Evolutionary conservation across 2,797 vertebrate genomes (phyloP), one percentile per base, ranked within the genome.

Genomic region (Sebastes oblongus): DNA sequence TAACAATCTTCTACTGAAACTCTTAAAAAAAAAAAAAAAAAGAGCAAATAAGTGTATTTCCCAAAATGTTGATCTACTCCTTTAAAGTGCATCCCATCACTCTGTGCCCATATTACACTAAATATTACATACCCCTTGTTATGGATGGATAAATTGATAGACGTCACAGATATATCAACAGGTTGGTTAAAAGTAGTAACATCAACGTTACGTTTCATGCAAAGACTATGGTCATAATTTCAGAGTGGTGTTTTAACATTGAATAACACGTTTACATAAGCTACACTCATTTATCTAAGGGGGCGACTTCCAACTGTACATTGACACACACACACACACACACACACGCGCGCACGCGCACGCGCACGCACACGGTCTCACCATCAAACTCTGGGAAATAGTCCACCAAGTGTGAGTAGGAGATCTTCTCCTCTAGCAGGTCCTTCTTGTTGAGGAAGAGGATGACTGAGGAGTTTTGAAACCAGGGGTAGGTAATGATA

Each of bases 391-490:
- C 98, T 0, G 98, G 98, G 89, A 99, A 99, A 93, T 99, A 99
- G 93, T 99, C 98, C 78, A 99, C 98, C 89, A 99, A 94, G 92
- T 99, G 98, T 0, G 98, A 99, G 91, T 98, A 97, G 66, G 97
- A 84, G 71, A 99, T 98, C 94, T 99, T 99, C 94, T 99, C 98
- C 95, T 99, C 98, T 85, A 99, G 93, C 83, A 99, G 96, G 91
- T 99, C 98, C 92, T 99, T 99, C 96, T 99, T 99, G 93, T 99
- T 99, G 86, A 99, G 97, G 93, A 99, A 99, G 82, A 99, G 97
- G 92, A 99, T 99, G 92, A 99, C 98, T 0, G 98, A 99, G 52
- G 98, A 99, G 94, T 99, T 99, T 90, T 99, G 98, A 95, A 99
- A 99, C 98, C 98, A 99, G 3, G 98, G 98, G 71, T 99, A 99